Percentiles rank a stretch among this genome's conserved stretches.
These are phyloP conservation scores for Eristalis arbustorum DNA, from an alignment of 2,888 invertebrate genomes.

Conservation along the genomic window DNA sequence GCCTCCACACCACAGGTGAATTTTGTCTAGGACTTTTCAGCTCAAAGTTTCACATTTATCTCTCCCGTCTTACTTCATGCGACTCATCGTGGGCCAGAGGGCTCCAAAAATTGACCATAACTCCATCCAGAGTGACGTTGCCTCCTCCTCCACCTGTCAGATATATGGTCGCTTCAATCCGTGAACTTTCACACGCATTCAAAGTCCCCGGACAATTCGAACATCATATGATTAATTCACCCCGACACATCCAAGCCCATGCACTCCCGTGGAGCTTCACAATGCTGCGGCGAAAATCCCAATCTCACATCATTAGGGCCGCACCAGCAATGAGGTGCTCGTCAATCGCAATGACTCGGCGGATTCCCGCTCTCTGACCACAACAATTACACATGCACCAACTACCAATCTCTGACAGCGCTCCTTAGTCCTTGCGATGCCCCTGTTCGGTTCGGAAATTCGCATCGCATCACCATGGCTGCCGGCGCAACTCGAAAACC, in stretches of 20 bases:
- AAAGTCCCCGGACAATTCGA: no score
- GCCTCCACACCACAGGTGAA: no score
- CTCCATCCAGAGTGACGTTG: no score
- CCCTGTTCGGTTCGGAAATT: background rate
- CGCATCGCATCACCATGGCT: background rate
- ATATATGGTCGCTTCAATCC: no score
- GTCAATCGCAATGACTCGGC: conserved; percentile 23
- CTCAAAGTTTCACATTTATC: no score
- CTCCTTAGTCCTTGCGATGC: background rate
- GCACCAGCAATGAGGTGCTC: background rate
- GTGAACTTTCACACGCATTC: no score
- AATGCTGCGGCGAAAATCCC: background rate
- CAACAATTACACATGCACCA: conserved; percentile 5
- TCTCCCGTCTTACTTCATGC: no score
- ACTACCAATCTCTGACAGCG: background rate
- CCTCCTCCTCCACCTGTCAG: no score
- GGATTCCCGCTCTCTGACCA: background rate
- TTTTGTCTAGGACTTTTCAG: no score
- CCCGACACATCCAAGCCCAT: background rate
- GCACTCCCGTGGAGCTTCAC: background rate
- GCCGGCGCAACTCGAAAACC: background rate
- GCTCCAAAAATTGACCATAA: no score
- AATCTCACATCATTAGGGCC: conserved; percentile 24
- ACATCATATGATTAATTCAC: background rate
- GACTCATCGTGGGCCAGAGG: no score